Conservation (phyloP, 2,888 invertebrate species). For the Sisyra terminalis region DNA sequence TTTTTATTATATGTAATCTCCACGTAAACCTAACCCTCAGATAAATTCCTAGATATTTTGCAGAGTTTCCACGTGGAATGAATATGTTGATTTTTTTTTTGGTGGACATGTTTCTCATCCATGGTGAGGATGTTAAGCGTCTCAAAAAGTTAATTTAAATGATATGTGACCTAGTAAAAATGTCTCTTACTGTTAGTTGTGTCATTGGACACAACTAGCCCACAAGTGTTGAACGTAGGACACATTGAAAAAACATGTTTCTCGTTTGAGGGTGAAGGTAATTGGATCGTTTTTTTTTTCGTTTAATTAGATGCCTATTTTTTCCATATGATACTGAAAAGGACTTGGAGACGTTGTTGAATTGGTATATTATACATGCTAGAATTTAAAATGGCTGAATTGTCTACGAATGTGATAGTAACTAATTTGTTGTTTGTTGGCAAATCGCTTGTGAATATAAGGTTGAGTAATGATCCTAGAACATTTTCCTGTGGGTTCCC, state of each 20-base stretch:
- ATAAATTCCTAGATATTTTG: conserved; percentile 14
- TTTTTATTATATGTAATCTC: conserved; percentile 8
- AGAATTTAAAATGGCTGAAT: conserved; percentile 9
- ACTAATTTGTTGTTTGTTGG: conserved; percentile 8
- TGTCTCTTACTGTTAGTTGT: no score
- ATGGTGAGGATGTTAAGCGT: no score
- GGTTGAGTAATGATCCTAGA: conserved; percentile 7
- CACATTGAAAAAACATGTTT: no score
- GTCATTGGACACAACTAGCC: no score
- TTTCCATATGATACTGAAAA: conserved; percentile 8
- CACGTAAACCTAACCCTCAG: conserved; percentile 13
- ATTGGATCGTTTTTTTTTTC: conserved; percentile 12
- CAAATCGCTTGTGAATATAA: conserved; percentile 10
- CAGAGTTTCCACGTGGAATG: conserved; percentile 10
- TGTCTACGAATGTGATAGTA: conserved; percentile 10
- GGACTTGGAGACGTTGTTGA: conserved; percentile 7
- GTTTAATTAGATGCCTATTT: conserved; percentile 13
- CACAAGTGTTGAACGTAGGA: no score
- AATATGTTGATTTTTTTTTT: conserved; percentile 9
- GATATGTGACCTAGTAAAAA: no score
- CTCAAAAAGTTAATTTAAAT: no score
- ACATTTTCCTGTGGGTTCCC: conserved; percentile 4
- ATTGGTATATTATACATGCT: conserved; percentile 7
- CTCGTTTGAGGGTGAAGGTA: conserved; percentile 12
- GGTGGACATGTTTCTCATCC: no score